Percentiles rank a stretch among this genome's conserved stretches.
Evolutionary conservation across 2,888 invertebrate species (phyloP).

Genomic region (Morpho achilles): DNA sequence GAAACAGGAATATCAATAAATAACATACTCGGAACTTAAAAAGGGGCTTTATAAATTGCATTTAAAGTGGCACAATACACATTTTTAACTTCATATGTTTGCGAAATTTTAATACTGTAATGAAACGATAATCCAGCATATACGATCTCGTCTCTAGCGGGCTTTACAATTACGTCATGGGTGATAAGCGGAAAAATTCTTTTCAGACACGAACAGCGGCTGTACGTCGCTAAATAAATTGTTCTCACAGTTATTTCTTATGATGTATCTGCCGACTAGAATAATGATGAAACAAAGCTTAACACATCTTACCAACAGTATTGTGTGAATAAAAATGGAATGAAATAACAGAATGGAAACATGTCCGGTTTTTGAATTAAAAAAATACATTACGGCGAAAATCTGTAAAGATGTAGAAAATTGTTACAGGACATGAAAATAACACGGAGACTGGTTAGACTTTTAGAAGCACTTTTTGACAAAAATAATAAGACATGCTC

Average conservation of each 20-base stretch:
- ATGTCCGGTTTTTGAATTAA: constrained; percentile 7
- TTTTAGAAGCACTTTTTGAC: too few relatives aligned
- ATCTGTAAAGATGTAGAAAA: too few relatives aligned
- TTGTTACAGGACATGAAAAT: neutral
- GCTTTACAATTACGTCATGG: constrained; percentile 49
- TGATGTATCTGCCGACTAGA: constrained; percentile 5
- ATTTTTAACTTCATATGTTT: neutral
- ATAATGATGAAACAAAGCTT: constrained; percentile 13
- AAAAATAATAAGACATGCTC: too few relatives aligned
- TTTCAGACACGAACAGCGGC: constrained; percentile 39
- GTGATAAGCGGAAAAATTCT: constrained; percentile 57
- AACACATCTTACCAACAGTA: constrained; percentile 8
- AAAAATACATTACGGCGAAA: neutral
- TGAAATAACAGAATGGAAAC: constrained; percentile 1
- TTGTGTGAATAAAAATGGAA: constrained; percentile 7
- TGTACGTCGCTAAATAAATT: constrained; percentile 8
- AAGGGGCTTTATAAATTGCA: too few relatives aligned
- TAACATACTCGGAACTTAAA: too few relatives aligned
- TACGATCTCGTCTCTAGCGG: constrained; percentile 30
- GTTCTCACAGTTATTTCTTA: constrained; percentile 14
- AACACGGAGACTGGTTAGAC: neutral
- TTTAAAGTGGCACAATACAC: neutral
- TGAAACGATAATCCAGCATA: constrained; percentile 31
- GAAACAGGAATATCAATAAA: neutral
- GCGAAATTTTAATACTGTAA: constrained; percentile 21